Conservation (phyloP, 2,888 invertebrate species). For the Smittia sp. region DNA sequence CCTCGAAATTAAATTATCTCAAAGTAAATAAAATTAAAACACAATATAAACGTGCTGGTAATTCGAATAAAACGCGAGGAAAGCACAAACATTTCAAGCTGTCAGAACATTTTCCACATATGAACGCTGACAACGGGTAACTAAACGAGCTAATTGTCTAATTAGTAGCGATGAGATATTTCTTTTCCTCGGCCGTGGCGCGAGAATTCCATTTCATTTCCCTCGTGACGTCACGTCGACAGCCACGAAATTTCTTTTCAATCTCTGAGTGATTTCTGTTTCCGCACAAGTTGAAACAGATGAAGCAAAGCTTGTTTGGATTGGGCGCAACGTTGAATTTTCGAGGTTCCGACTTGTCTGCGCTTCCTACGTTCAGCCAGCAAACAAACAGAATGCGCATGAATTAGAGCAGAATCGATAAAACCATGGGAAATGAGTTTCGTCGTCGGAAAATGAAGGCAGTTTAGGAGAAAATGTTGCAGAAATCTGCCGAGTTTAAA, state of each 20-base stretch:
- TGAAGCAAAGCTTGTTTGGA: not conserved
- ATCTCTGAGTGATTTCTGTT: slow-evolving; percentile 15
- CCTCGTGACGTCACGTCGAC: slow-evolving; percentile 7
- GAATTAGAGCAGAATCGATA: not conserved
- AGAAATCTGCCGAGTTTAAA: too few species aligned
- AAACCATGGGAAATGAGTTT: not conserved
- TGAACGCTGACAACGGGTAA: slow-evolving; percentile 26
- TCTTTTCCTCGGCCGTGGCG: not conserved
- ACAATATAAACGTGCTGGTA: slow-evolving; percentile 27
- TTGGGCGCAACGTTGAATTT: not conserved
- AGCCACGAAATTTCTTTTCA: slow-evolving; percentile 1
- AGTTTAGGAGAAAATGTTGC: too few species aligned
- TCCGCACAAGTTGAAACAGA: slow-evolving; percentile 11
- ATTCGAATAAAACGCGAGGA: slow-evolving; percentile 15
- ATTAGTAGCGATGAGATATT: slow-evolving; percentile 30
- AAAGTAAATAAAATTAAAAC: slow-evolving; percentile 27
- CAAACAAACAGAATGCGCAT: not conserved
- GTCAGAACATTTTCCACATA: slow-evolving; percentile 26
- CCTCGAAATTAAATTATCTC: not conserved
- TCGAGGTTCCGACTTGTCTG: not conserved
- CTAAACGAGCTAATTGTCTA: slow-evolving; percentile 37
- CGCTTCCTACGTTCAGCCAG: not conserved
- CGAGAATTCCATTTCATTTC: not conserved
- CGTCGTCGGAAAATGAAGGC: too few species aligned
- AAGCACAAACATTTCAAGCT: slow-evolving; percentile 40